phyloP scores from a whole-genome alignment of 2,113 vertebrate genomes.

The Nasalis larvatus region DNA sequence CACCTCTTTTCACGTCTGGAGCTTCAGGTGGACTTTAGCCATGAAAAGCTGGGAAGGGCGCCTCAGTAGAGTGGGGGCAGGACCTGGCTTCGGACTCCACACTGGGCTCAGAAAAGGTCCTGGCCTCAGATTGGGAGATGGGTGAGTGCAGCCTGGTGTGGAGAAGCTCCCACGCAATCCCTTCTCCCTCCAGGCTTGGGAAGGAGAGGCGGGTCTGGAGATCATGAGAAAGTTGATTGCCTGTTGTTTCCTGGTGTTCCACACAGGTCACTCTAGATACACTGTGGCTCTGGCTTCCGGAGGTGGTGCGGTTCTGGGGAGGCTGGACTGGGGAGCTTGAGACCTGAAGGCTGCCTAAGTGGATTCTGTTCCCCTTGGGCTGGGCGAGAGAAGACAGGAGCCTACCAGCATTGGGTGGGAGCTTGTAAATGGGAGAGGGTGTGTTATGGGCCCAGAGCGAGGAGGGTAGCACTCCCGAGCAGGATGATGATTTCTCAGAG shows the following conservation, averaged over 20 bases:
- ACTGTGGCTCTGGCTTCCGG: background rate
- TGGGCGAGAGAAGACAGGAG: background rate
- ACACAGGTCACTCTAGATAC: background rate
- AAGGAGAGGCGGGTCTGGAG: background rate
- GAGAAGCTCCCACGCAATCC: background rate
- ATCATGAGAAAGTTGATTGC: background rate
- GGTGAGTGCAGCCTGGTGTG: background rate
- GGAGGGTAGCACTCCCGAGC: too few relatives aligned
- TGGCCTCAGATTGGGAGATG: background rate
- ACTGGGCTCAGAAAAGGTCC: background rate
- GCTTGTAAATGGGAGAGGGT: background rate
- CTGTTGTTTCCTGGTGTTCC: background rate
- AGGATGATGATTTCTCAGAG: too few relatives aligned
- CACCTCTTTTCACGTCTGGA: slow-evolving; percentile 39
- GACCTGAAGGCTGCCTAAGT: background rate
- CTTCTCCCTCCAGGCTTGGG: background rate
- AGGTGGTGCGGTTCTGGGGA: background rate
- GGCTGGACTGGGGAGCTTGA: background rate
- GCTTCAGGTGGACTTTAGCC: slow-evolving; percentile 79
- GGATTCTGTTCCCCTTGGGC: background rate
- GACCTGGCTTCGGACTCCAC: background rate
- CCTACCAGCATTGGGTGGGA: background rate
- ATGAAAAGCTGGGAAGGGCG: background rate
- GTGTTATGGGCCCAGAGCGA: too few relatives aligned
- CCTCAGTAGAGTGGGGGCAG: background rate